These are phyloP conservation scores for Agrochola lota DNA, from an alignment of 2,888 invertebrate species.

Conservation along the genomic window DNA sequence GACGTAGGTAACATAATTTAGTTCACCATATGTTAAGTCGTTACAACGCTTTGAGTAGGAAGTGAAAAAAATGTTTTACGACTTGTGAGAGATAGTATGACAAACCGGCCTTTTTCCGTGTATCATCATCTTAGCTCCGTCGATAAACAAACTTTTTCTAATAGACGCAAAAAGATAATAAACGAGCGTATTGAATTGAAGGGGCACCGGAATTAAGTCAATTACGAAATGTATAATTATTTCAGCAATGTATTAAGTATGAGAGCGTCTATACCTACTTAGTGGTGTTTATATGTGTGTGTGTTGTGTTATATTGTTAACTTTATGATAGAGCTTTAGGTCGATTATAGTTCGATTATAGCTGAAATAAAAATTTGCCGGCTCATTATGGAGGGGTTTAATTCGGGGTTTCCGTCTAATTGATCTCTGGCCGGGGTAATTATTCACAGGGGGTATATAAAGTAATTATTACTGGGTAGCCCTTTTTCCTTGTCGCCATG, in stretches of 20 bases:
- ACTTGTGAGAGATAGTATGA: slow-evolving; percentile 86
- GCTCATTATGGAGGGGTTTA: slow-evolving; percentile 85
- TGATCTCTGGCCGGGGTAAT: slow-evolving; percentile 88
- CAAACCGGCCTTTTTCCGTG: slow-evolving; percentile 80
- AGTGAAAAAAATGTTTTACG: slow-evolving; percentile 89
- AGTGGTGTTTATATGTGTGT: neutral
- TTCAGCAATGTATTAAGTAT: slow-evolving; percentile 28
- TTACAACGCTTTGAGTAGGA: slow-evolving; percentile 87
- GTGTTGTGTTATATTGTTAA: slow-evolving; percentile 2
- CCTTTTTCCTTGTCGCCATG: slow-evolving; percentile 88
- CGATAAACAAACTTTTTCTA: slow-evolving; percentile 76
- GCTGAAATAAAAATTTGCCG: slow-evolving; percentile 84
- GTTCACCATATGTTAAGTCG: slow-evolving; percentile 89
- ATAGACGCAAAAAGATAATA: slow-evolving; percentile 72
- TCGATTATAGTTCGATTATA: slow-evolving; percentile 67
- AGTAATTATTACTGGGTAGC: slow-evolving; percentile 89
- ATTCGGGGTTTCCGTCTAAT: slow-evolving; percentile 87
- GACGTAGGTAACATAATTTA: slow-evolving; percentile 90
- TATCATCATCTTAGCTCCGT: slow-evolving; percentile 75
- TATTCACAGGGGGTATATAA: slow-evolving; percentile 90
- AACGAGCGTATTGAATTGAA: slow-evolving; percentile 75
- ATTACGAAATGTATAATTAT: slow-evolving; percentile 65
- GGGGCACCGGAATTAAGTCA: slow-evolving; percentile 72
- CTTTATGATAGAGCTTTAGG: slow-evolving; percentile 45
- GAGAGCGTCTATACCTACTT: neutral